phyloP scores from a whole-genome alignment of 2,113 vertebrate genomes.

The Condylura cristata region DNA sequence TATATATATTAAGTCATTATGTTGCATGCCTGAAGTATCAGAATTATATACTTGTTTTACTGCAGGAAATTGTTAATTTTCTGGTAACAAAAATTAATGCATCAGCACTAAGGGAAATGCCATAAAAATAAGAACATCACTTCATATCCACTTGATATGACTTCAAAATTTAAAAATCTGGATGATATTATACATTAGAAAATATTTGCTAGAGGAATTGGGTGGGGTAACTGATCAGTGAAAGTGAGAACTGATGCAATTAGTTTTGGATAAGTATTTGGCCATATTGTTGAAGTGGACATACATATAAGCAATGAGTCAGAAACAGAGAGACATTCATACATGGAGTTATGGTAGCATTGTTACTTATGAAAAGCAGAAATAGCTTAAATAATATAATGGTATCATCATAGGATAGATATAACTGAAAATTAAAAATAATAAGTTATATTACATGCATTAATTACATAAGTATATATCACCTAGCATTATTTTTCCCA shows the following conservation, averaged over 20 bases:
- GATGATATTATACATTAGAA: background rate
- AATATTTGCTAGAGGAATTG: background rate
- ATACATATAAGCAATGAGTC: background rate
- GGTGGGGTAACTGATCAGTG: background rate
- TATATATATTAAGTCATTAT: background rate
- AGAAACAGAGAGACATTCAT: background rate
- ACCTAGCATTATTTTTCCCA: background rate
- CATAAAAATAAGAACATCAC: background rate
- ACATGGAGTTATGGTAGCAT: background rate
- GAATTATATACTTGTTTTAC: too few relatives aligned
- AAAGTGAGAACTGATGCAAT: background rate
- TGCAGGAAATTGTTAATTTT: too few relatives aligned
- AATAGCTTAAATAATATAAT: background rate
- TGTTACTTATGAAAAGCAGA: background rate
- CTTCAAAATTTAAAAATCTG: background rate
- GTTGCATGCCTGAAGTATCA: background rate
- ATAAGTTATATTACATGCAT: background rate
- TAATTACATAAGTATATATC: background rate
- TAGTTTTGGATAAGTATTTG: background rate
- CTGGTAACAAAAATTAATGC: background rate
- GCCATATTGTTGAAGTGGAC: background rate
- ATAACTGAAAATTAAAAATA: conserved; percentile 10
- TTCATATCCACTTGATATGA: background rate
- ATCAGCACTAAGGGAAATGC: background rate
- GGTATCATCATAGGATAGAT: background rate